Conservation (phyloP, 2,888 invertebrate species). For the Pachydiplax longipennis region DNA sequence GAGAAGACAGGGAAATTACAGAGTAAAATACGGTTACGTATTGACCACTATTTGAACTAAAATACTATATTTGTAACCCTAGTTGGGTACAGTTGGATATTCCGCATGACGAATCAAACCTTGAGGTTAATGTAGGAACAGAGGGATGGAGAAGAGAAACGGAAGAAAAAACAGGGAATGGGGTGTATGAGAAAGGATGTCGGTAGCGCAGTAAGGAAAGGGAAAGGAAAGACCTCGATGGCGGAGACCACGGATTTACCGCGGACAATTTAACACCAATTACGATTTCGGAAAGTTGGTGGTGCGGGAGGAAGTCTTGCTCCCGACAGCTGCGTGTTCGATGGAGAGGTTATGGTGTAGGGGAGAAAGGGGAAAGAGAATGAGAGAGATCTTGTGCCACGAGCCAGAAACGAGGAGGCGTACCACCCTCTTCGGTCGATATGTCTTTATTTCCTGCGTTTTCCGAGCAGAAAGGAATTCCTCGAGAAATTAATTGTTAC, state of each 20-base stretch:
- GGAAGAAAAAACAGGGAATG: too few species aligned
- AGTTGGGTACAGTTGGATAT: too few species aligned
- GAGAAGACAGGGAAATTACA: too few species aligned
- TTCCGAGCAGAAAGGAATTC: neutral
- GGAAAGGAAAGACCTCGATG: neutral
- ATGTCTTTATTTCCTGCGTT: conserved; percentile 16
- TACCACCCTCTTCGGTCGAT: neutral
- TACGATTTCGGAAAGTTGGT: conserved; percentile 36
- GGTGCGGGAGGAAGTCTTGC: conserved; percentile 26
- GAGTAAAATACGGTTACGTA: too few species aligned
- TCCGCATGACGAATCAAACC: too few species aligned
- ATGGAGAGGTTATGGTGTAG: neutral
- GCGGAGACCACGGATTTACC: conserved; percentile 38
- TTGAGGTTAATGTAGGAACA: too few species aligned
- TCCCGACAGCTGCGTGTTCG: conserved; percentile 38
- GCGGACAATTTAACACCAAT: conserved; percentile 43
- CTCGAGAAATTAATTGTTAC: conserved; percentile 29
- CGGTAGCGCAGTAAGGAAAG: neutral
- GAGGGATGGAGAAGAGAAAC: too few species aligned
- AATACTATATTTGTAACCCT: too few species aligned
- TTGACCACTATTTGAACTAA: too few species aligned
- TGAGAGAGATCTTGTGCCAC: conserved; percentile 19
- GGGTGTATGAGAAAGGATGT: neutral
- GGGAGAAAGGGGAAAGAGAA: neutral
- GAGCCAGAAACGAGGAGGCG: neutral